Evolutionary conservation across 2,888 invertebrate species (phyloP).

Genomic region (Thera britannica): DNA sequence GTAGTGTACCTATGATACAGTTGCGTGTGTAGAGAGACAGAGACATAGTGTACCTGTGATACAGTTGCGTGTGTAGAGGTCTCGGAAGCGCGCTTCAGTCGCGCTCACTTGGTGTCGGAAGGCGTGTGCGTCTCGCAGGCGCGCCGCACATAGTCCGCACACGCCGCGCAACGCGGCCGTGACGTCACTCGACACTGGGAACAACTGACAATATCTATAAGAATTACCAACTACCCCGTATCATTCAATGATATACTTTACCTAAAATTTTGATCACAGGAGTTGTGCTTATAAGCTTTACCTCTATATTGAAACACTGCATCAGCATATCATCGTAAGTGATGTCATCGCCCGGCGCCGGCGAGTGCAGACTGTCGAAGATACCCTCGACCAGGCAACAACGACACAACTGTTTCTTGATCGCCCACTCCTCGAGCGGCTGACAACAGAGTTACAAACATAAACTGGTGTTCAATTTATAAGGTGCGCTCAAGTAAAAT

Average conservation of each 20-base stretch:
- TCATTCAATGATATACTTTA: no score
- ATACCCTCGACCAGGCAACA: slow-evolving; percentile 3
- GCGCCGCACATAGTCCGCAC: background rate
- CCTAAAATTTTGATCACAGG: no score
- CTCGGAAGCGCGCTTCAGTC: background rate
- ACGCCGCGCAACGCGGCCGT: background rate
- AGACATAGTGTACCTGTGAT: background rate
- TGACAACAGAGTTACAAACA: background rate
- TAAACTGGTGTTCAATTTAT: no score
- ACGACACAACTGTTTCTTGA: slow-evolving; percentile 2
- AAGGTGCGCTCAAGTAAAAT: no score
- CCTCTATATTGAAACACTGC: background rate
- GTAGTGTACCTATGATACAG: background rate
- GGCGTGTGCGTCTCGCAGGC: background rate
- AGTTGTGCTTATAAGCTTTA: background rate
- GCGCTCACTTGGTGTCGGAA: background rate
- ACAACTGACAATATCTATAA: background rate
- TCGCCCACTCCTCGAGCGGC: background rate
- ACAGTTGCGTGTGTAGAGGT: slow-evolving; percentile 1
- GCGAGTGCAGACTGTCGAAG: background rate
- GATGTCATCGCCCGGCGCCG: background rate
- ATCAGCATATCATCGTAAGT: background rate
- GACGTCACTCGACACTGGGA: background rate
- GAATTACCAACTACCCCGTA: no score
- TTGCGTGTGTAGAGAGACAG: no score